Evolutionary conservation across 2,113 vertebrate genomes (phyloP), one percentile per base, ranked within the genome.

Genomic region (Euleptes europaea): DNA sequence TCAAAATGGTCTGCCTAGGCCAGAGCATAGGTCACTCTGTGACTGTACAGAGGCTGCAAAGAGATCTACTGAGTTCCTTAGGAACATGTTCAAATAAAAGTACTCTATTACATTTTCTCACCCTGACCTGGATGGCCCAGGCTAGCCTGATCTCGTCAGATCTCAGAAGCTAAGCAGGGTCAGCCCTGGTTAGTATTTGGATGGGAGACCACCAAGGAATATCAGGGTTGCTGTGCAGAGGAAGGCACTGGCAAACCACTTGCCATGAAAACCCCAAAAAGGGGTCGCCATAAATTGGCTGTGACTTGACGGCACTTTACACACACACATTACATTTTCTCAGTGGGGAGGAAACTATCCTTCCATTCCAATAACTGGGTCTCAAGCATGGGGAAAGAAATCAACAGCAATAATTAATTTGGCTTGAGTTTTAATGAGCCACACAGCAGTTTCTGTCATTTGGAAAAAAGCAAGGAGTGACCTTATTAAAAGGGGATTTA

Each of bases 401-500:
- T 49, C 19, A 66, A 28, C 2, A 10, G 0, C 0, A 54, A 70
- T 63, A 21, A 51, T 85, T 84, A 84, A 31, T 87, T 90, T 71
- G 86, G 89, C 85, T 5, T 0, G n/a, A 90, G 85, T 0, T 51
- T 44, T 94, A 95, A 95, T 90, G 91, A 94, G 91, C 33, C 0
- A 38, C 5, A 0, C 1, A 82, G 84, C 33, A 0, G 86, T 88
- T 93, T 88, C 91, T 91, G 90, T 85, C 70, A n/a, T 65, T 63
- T 19, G 63, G 0, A 51, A 90, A 60, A 66, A 33, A 88, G 85
- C 31, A 1, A 72, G 82, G 86, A 65, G 17, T 90, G 38, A 54
- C 89, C 93, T 95, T 92, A 90, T 95, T 95, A 95, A 82, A 82
- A 93, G 84, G 28, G 89, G 93, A 94, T 92, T 92, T 92, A 84